A percentile compares a stretch with the other conserved stretches of the same genome.
phyloP scores from a whole-genome alignment of 2,113 vertebrate species.

The Brienomyrus longianalis region DNA sequence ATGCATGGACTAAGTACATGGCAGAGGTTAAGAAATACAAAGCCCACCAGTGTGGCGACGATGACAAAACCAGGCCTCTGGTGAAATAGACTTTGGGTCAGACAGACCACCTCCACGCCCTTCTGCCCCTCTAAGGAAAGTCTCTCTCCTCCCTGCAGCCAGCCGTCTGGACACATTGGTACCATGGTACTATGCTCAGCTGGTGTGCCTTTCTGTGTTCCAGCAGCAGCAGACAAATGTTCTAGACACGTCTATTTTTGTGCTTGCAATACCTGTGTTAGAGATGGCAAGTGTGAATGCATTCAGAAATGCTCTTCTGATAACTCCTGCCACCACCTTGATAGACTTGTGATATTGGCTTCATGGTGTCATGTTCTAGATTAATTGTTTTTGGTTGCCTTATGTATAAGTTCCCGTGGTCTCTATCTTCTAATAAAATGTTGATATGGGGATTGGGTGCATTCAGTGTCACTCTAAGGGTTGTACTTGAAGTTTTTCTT shows the following conservation, averaged over 20 bases:
- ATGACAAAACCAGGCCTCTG: slow-evolving; percentile 70
- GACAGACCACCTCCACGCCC: background rate
- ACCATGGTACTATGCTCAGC: slow-evolving; percentile 35
- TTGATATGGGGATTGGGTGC: background rate
- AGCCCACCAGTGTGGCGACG: slow-evolving; percentile 69
- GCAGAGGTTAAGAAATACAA: slow-evolving; percentile 74
- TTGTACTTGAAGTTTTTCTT: background rate
- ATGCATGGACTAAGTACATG: slow-evolving; percentile 73
- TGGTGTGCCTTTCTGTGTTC: background rate
- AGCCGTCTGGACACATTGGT: slow-evolving; percentile 36
- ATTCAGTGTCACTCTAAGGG: background rate
- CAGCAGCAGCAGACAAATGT: background rate
- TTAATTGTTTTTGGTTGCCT: background rate
- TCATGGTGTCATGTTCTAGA: background rate
- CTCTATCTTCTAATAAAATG: background rate
- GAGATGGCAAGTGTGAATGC: background rate
- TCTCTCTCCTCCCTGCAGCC: slow-evolving; percentile 20
- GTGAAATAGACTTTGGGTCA: slow-evolving; percentile 54
- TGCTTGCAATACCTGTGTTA: background rate
- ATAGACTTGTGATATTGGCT: background rate
- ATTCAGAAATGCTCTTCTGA: background rate
- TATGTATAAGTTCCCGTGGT: background rate
- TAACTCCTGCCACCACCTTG: background rate
- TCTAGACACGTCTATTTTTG: background rate
- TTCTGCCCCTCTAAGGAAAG: background rate